A percentile compares a stretch with the other conserved stretches of the same genome.
These are phyloP conservation scores for Kryptolebias marmoratus DNA, from an alignment of 2,113 vertebrate species.

Conservation along the genomic window DNA sequence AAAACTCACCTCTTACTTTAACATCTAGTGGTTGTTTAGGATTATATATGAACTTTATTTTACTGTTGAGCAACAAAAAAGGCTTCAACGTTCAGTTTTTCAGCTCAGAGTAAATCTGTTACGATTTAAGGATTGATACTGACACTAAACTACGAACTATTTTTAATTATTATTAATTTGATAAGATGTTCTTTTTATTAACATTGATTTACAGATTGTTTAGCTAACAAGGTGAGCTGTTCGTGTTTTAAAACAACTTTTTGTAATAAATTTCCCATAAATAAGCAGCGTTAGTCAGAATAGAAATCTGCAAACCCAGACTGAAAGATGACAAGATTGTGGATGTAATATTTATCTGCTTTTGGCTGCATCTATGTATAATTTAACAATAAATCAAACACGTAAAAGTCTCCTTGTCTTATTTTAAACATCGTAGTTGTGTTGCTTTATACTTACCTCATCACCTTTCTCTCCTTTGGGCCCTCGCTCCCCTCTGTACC, in stretches of 20 bases:
- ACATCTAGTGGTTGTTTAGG: too few species aligned
- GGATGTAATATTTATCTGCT: too few species aligned
- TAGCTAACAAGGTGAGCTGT: neutral
- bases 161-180: neutral
- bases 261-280: neutral
- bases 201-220: neutral
- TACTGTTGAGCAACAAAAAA: neutral
- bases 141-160: neutral
- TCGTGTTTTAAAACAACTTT: neutral
- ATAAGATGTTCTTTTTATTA: too few species aligned
- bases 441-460: conserved; percentile 80
- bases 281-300: neutral
- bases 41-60: neutral
- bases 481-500: conserved; percentile 86
- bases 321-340: neutral
- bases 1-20: too few species aligned
- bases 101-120: too few species aligned
- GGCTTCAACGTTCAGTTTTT: neutral
- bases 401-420: too few species aligned
- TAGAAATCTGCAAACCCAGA: too few species aligned
- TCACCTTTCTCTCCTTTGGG: conserved; percentile 86
- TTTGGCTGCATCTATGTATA: too few species aligned
- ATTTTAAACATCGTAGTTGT: neutral
- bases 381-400: too few species aligned
- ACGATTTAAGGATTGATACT: too few species aligned